Evolutionary conservation across 2,113 vertebrate genomes (phyloP).

Genomic region (Entelurus aequoreus): DNA sequence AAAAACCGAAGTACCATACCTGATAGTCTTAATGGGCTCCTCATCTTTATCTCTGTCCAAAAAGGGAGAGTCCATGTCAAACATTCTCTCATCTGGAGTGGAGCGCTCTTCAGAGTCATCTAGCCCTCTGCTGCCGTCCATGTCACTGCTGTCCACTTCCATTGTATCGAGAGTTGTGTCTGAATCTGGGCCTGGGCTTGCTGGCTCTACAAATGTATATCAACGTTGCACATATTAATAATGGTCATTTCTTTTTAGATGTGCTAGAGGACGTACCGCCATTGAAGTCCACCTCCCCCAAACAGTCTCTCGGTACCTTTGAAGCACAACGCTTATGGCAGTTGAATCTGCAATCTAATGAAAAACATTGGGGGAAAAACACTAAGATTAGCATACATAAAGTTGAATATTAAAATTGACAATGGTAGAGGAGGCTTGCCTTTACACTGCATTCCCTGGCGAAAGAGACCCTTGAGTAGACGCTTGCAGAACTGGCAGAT

Average conservation of each 20-base stretch:
- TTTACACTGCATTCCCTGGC: constrained; percentile 99
- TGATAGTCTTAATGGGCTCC: constrained; percentile 89
- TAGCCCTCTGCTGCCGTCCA: constrained; percentile 80
- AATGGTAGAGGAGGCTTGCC: constrained; percentile 59
- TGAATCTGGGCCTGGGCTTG: constrained; percentile 84
- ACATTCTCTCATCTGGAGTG: constrained; percentile 94
- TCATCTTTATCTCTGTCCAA: constrained; percentile 90
- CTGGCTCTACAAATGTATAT: constrained; percentile 76
- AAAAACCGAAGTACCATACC: constrained; percentile 59
- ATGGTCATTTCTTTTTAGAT: background rate
- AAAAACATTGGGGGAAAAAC: background rate
- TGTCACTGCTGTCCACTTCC: constrained; percentile 89
- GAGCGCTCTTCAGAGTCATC: constrained; percentile 89
- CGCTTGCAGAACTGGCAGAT: constrained; percentile 98
- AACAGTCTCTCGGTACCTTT: constrained; percentile 95
- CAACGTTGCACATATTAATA: constrained; percentile 2
- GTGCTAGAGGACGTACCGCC: constrained; percentile 75
- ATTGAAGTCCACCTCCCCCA: constrained; percentile 93
- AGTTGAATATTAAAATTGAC: background rate
- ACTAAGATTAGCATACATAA: no score
- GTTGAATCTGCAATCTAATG: constrained; percentile 92
- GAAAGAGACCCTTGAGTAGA: constrained; percentile 93
- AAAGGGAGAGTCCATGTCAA: constrained; percentile 86
- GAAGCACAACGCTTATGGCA: constrained; percentile 96
- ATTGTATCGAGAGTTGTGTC: constrained; percentile 96